Evolutionary conservation across 2,888 invertebrate genomes (phyloP).

Genomic region (Archaeoteleia sp.): DNA sequence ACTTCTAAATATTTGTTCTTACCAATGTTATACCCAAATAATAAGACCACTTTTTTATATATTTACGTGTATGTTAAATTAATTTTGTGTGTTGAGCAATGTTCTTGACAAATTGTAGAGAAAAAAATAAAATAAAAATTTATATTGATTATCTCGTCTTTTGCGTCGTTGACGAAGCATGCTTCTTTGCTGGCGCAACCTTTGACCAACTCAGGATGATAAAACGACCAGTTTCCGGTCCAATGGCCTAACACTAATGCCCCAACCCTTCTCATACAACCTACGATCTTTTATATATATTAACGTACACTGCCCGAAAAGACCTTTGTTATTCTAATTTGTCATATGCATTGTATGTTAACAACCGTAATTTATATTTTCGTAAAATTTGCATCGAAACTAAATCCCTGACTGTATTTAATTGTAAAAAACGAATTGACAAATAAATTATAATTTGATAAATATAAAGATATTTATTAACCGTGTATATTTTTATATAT

Average conservation of each 20-base stretch:
- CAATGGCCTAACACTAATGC: conserved; percentile 56
- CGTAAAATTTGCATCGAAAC: no score
- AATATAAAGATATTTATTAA: no score
- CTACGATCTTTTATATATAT: conserved; percentile 41
- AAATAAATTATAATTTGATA: no score
- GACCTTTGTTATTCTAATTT: conserved; percentile 43
- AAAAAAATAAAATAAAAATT: conserved; percentile 11
- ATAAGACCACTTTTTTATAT: no score
- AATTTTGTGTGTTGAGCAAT: no score
- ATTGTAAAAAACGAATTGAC: no score
- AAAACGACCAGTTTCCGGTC: conserved; percentile 64
- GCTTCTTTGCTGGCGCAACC: conserved; percentile 54
- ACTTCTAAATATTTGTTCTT: no score
- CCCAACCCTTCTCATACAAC: conserved; percentile 40
- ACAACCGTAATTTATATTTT: not conserved
- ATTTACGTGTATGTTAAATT: no score
- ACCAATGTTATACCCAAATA: no score
- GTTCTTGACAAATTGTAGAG: no score
- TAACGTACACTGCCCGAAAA: conserved; percentile 31
- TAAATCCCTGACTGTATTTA: no score
- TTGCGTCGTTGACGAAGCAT: conserved; percentile 24
- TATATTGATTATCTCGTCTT: conserved; percentile 29
- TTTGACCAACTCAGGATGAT: conserved; percentile 60
- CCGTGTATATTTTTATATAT: no score
- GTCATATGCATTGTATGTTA: conserved; percentile 2